Evolutionary conservation across 1,140 invertebrate genomes (phyloP), one percentile per base, ranked within the genome.

Genomic region (Xylocopa sonorina): DNA sequence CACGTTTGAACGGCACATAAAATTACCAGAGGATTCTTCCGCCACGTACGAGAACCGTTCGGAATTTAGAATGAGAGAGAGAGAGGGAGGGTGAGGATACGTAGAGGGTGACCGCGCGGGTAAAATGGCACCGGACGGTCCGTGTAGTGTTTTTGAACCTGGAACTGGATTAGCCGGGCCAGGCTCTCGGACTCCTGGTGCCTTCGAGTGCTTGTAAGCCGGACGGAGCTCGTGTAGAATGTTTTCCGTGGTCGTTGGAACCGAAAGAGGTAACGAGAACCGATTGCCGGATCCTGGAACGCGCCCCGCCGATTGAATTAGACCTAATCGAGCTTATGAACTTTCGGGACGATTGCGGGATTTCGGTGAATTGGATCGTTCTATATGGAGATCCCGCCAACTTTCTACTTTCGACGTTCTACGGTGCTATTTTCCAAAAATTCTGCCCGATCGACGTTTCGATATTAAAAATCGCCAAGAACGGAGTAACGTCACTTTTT

Each of bases 21-120:
- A 85, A 78, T 84, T 83, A 77, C 68, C 60, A 81, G 63, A 57
- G 38, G 76, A 57, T 74, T 53, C 78, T 84, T 80, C 81, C 57
- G 66, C 66, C 83, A 58, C 74, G 60, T 68, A 72, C 29, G 63
- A 16, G 27, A n/a, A 12, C 51, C 34, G 64, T 7, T 2, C 50
- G 27, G 74, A 76, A 68, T 76, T 29, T 50, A 2, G 38, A 68
- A 76, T 76, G 74, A 57, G 50, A 66, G 51, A 58, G 29, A 14
- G 21, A 24, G 41, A 48, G 4, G 14, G 41, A n/a, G 55, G 29
- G 38, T 38, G 3, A 38, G 38, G 38, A 4, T 38, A 38, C n/a
- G 16, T 5, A 24, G 27, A 58, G 55, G n/a, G n/a, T n/a, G n/a
- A n/a, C n/a, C n/a, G n/a, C n/a, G n/a, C n/a, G n/a, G n/a, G n/a